A percentile compares a stretch with the other conserved stretches of the same genome.
Conservation (phyloP, 2,113 vertebrate species). For the Capricornis sumatraensis region DNA sequence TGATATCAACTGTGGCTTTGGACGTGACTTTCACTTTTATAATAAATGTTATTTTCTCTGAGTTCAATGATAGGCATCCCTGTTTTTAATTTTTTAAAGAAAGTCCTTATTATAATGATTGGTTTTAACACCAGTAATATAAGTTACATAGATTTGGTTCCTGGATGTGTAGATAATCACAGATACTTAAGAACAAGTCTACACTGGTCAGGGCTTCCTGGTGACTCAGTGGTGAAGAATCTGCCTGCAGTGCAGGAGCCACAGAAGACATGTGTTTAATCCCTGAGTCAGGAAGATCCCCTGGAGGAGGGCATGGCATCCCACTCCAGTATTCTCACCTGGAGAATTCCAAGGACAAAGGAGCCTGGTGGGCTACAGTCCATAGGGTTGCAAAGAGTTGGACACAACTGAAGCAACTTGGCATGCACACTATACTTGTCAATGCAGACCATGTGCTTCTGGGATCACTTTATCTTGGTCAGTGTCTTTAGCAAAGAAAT, state of each 20-base stretch:
- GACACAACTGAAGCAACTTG: neutral
- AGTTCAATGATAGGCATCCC: neutral
- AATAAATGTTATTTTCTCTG: constrained; percentile 10
- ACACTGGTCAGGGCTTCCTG: neutral
- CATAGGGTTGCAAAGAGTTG: neutral
- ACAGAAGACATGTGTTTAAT: neutral
- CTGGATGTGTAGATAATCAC: neutral
- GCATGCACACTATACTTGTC: neutral
- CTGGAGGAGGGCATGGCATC: neutral
- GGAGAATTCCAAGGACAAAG: neutral
- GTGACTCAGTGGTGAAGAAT: neutral
- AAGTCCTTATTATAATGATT: neutral
- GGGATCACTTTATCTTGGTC: neutral
- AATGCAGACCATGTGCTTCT: neutral
- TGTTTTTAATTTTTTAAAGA: neutral
- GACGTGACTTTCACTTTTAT: neutral
- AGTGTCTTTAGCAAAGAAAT: constrained; percentile 2
- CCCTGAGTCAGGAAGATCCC: neutral
- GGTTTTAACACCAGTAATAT: neutral
- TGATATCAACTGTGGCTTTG: neutral
- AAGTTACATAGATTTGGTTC: neutral
- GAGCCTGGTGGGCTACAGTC: neutral
- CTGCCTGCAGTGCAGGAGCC: neutral
- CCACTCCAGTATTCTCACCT: neutral
- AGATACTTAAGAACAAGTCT: constrained; percentile 7